These are phyloP conservation scores for Calliopum simillimum DNA, from an alignment of 2,888 invertebrate species.

Conservation along the genomic window DNA sequence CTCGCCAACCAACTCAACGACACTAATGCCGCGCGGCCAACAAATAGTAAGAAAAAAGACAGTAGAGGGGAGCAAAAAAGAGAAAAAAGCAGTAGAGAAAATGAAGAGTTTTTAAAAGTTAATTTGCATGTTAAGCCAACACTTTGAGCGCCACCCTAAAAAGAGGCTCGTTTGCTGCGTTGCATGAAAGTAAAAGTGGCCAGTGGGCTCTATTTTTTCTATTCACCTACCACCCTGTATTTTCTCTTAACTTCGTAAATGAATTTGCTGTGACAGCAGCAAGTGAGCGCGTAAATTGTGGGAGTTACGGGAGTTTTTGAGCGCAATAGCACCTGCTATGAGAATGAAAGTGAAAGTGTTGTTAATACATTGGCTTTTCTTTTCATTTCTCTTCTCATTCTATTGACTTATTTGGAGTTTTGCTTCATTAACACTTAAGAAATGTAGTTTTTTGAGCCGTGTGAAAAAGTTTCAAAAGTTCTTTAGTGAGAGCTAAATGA, in stretches of 20 bases:
- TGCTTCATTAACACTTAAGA: too few species aligned
- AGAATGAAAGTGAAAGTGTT: conserved; percentile 13
- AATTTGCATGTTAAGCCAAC: conserved; percentile 5
- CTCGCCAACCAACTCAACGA: conserved; percentile 3
- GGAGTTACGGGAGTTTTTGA: not conserved
- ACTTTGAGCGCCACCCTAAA: not conserved
- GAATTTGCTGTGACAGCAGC: not conserved
- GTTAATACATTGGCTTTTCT: too few species aligned
- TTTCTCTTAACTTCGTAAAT: not conserved
- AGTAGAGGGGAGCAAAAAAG: not conserved
- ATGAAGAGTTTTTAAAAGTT: not conserved
- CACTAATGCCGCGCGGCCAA: not conserved
- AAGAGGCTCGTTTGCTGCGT: not conserved
- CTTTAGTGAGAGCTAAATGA: too few species aligned
- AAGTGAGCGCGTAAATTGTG: not conserved
- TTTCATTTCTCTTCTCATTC: too few species aligned
- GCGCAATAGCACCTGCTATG: not conserved
- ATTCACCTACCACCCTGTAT: not conserved
- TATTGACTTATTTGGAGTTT: too few species aligned
- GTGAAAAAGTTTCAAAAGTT: too few species aligned
- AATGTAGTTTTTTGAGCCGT: too few species aligned
- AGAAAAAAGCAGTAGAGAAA: not conserved
- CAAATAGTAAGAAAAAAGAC: not conserved
- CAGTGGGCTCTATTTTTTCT: not conserved
- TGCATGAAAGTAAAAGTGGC: conserved; percentile 13